phyloP scores from a whole-genome alignment of 2,797 vertebrate genomes.

The Diplodus puntazzo region DNA sequence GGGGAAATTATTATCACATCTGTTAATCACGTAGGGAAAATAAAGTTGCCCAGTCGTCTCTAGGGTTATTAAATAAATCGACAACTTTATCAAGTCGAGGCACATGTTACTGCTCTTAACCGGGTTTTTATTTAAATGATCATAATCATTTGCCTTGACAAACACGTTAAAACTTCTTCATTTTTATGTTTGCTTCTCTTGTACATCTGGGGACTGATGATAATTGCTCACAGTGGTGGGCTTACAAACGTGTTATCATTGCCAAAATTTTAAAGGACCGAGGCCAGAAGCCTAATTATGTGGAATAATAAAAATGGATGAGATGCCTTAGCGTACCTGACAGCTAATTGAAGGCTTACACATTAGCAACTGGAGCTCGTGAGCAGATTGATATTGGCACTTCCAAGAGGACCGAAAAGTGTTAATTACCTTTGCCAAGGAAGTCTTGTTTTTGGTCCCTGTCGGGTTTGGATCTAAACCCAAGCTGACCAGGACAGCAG shows the following conservation, averaged over 20 bases:
- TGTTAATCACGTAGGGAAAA: conserved; percentile 15
- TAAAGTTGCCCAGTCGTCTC: conserved; percentile 12
- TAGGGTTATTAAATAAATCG: conserved; percentile 9
- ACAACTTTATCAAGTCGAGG: background rate
- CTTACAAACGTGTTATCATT: conserved; percentile 46
- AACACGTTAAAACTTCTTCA: conserved; percentile 4
- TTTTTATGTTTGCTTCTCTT: conserved; percentile 19
- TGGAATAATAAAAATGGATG: conserved; percentile 55
- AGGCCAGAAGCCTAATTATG: conserved; percentile 63
- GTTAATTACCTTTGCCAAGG: background rate
- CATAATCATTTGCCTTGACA: conserved; percentile 4
- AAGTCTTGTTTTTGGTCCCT: background rate
- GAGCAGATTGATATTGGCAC: conserved; percentile 15
- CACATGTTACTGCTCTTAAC: conserved; percentile 1
- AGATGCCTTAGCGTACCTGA: conserved; percentile 42
- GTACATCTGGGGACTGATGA: conserved; percentile 33
- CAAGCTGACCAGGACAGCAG: background rate
- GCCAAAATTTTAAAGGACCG: conserved; percentile 38
- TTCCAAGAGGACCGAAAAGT: conserved; percentile 16
- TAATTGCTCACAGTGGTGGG: conserved; percentile 27
- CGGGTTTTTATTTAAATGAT: conserved; percentile 13
- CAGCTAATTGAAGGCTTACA: conserved; percentile 44
- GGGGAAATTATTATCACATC: background rate
- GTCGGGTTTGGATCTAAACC: background rate
- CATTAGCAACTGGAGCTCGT: conserved; percentile 34